phyloP scores from a whole-genome alignment of 2,113 vertebrate genomes.

The Bos taurus region ARS-UCD2.0 NC_037333.1:116438001-116438500 shows the following conservation, averaged over 20 bases:
- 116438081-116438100: neutral
- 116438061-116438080: neutral
- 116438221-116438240: neutral
- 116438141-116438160: neutral
- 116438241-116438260: neutral
- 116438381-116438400: fast-evolving
- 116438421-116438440: neutral
- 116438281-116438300: neutral
- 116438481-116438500: fast-evolving
- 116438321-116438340: neutral
- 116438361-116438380: neutral
- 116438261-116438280: neutral
- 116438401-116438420: neutral
- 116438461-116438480: neutral
- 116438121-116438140: fast-evolving
- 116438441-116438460: fast-evolving
- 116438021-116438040: constrained; percentile 99
- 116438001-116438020: constrained; percentile 99
- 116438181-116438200: neutral
- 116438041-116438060: neutral
- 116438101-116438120: neutral
- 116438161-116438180: neutral
- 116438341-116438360: neutral
- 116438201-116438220: neutral
- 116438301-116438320: neutral